Evolutionary conservation across 2,888 invertebrate species (phyloP).

Genomic region (Phaonia tiefii): DNA sequence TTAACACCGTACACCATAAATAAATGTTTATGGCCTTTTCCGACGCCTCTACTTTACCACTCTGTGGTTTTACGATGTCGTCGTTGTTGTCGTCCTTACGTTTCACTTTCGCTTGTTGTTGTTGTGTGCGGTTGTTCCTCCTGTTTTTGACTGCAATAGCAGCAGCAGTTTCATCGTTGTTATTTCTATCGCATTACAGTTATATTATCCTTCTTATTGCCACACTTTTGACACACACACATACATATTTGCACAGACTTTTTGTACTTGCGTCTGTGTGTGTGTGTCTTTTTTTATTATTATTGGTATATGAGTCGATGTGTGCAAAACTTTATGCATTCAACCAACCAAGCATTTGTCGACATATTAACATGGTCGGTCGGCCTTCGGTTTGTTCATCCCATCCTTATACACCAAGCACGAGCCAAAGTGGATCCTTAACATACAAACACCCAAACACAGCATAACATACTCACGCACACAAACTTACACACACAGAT

Average conservation of each 20-base stretch:
- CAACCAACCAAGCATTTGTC: conserved; percentile 36
- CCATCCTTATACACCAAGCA: conserved; percentile 14
- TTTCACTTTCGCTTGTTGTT: conserved; percentile 13
- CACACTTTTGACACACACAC: conserved; percentile 75
- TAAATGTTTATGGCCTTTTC: conserved; percentile 46
- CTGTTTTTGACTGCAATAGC: conserved; percentile 39
- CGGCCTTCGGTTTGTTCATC: conserved; percentile 39
- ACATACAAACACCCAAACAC: neutral
- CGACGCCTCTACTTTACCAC: conserved; percentile 6
- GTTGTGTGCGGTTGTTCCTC: neutral
- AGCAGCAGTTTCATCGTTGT: conserved; percentile 73
- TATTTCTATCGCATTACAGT: conserved; percentile 72
- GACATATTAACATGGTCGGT: conserved; percentile 44
- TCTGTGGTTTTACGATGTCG: conserved; percentile 20
- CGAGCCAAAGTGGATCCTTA: conserved; percentile 20
- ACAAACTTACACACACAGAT: neutral
- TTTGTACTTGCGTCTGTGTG: neutral
- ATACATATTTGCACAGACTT: conserved; percentile 35
- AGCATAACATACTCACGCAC: neutral
- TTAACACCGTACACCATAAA: conserved; percentile 40
- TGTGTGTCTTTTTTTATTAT: neutral
- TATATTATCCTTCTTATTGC: conserved; percentile 79
- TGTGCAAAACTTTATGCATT: conserved; percentile 26
- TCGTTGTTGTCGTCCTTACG: conserved; percentile 14
- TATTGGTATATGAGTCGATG: neutral